These are phyloP conservation scores for Heterocephalus glaber DNA, from an alignment of 2,113 vertebrate genomes.

Conservation along the genomic window DNA sequence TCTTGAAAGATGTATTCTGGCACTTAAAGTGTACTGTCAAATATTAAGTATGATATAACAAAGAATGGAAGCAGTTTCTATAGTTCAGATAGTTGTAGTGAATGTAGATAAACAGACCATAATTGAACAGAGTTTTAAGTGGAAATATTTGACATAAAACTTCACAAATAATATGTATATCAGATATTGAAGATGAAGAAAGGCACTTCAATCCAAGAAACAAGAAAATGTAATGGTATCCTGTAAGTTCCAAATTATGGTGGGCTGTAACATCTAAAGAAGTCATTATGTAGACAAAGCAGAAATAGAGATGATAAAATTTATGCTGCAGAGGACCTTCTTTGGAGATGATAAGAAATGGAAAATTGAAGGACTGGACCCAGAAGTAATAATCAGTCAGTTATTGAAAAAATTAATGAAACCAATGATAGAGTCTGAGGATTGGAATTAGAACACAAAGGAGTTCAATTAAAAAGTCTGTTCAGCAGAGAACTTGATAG, in stretches of 20 bases:
- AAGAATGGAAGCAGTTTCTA: neutral
- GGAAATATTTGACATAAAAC: neutral
- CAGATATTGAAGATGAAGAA: neutral
- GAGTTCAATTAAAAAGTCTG: neutral
- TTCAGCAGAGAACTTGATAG: neutral
- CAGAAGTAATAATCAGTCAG: neutral
- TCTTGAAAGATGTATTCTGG: neutral
- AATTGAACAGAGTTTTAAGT: conserved; percentile 11
- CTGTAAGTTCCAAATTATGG: neutral
- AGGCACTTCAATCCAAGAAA: neutral
- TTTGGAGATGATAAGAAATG: neutral
- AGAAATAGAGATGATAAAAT: neutral
- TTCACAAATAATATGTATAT: neutral
- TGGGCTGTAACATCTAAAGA: neutral
- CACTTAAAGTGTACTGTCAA: neutral
- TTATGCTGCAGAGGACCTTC: neutral
- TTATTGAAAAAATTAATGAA: neutral
- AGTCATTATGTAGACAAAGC: neutral
- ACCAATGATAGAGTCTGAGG: neutral
- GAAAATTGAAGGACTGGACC: neutral
- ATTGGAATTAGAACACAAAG: neutral
- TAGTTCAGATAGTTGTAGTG: neutral
- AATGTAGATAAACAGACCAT: neutral
- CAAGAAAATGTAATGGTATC: neutral
- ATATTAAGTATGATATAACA: neutral